Conservation (phyloP, 2,888 invertebrate genomes). For the Aporophyla lueneburgensis region DNA sequence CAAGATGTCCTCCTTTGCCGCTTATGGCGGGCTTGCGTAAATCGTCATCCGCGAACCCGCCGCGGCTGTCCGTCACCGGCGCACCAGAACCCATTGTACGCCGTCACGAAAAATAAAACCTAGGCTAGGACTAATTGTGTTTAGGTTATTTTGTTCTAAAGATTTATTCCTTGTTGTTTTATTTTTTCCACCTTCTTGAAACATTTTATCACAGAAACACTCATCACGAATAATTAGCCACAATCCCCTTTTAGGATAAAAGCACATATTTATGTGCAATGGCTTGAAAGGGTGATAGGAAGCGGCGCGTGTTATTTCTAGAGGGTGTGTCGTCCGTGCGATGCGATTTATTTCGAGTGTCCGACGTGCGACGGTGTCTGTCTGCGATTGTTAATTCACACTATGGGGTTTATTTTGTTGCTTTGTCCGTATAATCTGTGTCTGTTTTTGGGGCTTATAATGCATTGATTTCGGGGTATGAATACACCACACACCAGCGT, state of each 20-base stretch:
- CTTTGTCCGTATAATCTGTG: too few relatives aligned
- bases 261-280: conserved; percentile 40
- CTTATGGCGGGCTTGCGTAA: too few relatives aligned
- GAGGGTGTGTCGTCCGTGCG: conserved; percentile 23
- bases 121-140: not conserved
- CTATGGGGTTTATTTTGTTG: not conserved
- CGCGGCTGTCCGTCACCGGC: too few relatives aligned
- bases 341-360: conserved; percentile 40
- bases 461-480: conserved; percentile 3
- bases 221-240: not conserved
- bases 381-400: conserved; percentile 5
- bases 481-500: too few relatives aligned
- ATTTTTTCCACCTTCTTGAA: not conserved
- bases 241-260: conserved; percentile 18
- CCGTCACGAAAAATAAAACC: too few relatives aligned
- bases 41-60: too few relatives aligned
- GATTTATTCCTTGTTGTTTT: not conserved
- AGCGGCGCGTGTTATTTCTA: conserved; percentile 33
- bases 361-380: not conserved
- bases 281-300: conserved; percentile 31
- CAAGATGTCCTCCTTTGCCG: too few relatives aligned
- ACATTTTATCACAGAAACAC: not conserved
- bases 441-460: not conserved
- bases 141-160: not conserved
- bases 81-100: too few relatives aligned